Conservation (phyloP, 1,140 invertebrate species). For the Conus ventricosus region DNA sequence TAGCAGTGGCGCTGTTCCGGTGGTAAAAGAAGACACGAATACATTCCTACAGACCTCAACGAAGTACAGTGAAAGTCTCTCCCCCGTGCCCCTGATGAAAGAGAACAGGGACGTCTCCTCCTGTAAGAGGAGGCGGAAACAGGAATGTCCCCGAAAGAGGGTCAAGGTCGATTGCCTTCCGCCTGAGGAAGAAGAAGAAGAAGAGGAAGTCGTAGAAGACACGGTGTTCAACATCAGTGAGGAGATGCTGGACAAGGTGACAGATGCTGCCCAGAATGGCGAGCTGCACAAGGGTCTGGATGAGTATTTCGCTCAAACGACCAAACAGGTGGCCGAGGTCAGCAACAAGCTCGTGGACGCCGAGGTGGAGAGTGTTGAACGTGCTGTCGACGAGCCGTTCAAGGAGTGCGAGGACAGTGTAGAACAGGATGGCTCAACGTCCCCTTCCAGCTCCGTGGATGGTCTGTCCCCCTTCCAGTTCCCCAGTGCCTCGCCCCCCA, state of each 20-base stretch:
- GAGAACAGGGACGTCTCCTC: neutral
- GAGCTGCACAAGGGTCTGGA: neutral
- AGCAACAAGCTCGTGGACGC: neutral
- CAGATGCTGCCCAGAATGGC: neutral
- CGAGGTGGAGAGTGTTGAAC: neutral
- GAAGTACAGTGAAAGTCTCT: neutral
- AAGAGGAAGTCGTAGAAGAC: neutral
- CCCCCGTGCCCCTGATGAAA: neutral
- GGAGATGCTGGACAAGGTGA: neutral
- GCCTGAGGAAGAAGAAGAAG: neutral
- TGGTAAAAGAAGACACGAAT: neutral
- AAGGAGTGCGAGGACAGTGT: neutral
- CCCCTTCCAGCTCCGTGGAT: neutral
- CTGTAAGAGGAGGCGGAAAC: neutral
- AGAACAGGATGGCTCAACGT: neutral
- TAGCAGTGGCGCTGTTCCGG: neutral
- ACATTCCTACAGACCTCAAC: too few species aligned
- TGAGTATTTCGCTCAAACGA: neutral
- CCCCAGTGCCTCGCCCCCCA: neutral
- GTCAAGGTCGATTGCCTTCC: neutral
- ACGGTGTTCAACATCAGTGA: neutral
- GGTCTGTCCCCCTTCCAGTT: neutral
- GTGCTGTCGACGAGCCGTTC: too few species aligned
- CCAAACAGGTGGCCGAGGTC: neutral
- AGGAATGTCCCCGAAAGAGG: constrained; percentile 3